phyloP scores from a whole-genome alignment of 2,888 invertebrate genomes.

The Hedya salicella region DNA sequence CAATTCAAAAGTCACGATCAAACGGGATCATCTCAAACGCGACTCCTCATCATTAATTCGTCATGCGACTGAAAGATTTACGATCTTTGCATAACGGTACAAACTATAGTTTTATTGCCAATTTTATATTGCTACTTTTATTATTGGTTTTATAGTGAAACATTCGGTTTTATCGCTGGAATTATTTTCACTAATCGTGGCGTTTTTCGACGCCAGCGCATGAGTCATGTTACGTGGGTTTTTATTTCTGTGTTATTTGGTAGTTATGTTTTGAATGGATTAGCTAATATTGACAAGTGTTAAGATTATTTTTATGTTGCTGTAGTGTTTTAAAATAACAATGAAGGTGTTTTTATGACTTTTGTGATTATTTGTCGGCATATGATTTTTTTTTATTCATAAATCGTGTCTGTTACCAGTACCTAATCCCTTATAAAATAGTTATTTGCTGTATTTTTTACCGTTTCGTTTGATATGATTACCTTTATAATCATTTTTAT shows the following conservation, averaged over 20 bases:
- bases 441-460: too few relatives aligned
- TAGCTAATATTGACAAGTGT: constrained; percentile 31
- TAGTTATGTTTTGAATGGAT: constrained; percentile 16
- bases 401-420: too few relatives aligned
- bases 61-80: constrained; percentile 59
- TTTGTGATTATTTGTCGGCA: not conserved
- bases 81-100: constrained; percentile 46
- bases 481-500: too few relatives aligned
- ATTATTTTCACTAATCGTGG: constrained; percentile 24
- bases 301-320: constrained; percentile 7
- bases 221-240: constrained; percentile 27
- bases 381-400: too few relatives aligned
- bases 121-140: constrained; percentile 28
- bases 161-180: constrained; percentile 41
- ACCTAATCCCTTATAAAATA: too few relatives aligned
- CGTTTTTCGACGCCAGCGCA: constrained; percentile 18
- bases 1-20: not conserved
- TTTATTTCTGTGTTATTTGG: constrained; percentile 19
- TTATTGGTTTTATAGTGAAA: constrained; percentile 40
- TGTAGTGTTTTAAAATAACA: not conserved
- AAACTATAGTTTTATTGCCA: constrained; percentile 31
- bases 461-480: too few relatives aligned
- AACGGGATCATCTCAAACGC: not conserved
- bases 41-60: constrained; percentile 54
- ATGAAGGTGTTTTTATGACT: not conserved